phyloP scores from a whole-genome alignment of 2,113 vertebrate genomes.

The Eptesicus fuscus region DNA sequence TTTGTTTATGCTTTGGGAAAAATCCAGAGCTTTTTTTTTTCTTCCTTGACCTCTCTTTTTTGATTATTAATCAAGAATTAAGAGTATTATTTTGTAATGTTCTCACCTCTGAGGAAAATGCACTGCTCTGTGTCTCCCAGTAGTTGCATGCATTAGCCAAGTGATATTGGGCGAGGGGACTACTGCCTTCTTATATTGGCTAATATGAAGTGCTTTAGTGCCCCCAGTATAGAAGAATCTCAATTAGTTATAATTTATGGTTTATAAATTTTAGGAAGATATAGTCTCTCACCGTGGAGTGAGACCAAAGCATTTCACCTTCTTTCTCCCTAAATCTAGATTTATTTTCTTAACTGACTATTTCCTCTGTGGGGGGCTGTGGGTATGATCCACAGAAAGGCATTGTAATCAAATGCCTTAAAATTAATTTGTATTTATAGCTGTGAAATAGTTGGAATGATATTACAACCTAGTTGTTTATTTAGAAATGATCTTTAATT shows the following conservation, averaged over 20 bases:
- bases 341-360: not conserved
- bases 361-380: not conserved
- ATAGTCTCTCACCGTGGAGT: rapidly evolving
- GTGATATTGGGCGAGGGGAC: not conserved
- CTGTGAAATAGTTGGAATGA: constrained; percentile 59
- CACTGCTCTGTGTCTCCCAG: not conserved
- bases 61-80: constrained; percentile 43
- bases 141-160: not conserved
- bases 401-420: not conserved
- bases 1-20: not conserved
- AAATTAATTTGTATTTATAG: not conserved
- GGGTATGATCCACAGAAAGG: not conserved
- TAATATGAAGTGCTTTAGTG: not conserved
- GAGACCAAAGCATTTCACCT: not conserved
- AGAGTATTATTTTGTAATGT: not conserved
- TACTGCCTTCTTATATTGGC: not conserved
- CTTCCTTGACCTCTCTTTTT: not conserved
- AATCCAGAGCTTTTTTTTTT: not conserved
- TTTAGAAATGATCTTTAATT: constrained; percentile 62
- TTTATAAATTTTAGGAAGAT: constrained; percentile 40
- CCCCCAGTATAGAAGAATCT: not conserved
- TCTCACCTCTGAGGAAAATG: constrained; percentile 17
- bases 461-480: constrained; percentile 45
- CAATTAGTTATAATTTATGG: not conserved
- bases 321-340: not conserved